Evolutionary conservation across 2,113 vertebrate genomes (phyloP).

Genomic region (Pachycephala philippinensis): DNA sequence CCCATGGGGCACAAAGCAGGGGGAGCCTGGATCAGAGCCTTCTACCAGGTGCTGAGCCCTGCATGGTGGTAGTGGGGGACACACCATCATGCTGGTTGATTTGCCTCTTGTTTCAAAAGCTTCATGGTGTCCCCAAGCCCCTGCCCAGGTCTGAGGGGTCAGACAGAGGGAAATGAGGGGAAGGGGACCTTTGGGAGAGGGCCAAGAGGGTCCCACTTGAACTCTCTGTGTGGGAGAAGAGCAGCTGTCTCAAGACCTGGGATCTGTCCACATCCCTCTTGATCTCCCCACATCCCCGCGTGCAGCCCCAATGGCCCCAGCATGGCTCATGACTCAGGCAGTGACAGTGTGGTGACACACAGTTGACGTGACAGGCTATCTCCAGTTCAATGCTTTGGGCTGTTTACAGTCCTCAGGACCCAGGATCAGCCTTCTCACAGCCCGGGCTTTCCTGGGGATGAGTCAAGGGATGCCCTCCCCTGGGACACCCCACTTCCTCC

Average conservation of each 20-base stretch:
- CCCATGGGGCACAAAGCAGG: neutral
- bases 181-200: neutral
- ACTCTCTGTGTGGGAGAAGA: neutral
- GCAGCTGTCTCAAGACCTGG: neutral
- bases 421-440: conserved; percentile 18
- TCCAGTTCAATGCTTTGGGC: neutral
- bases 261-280: neutral
- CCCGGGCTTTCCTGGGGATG: neutral
- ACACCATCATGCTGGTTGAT: neutral
- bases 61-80: rapidly evolving
- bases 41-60: neutral
- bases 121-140: neutral
- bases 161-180: neutral
- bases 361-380: neutral
- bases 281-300: neutral
- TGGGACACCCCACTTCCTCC: neutral
- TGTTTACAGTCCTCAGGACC: neutral
- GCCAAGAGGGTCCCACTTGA: neutral
- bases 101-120: neutral
- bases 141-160: neutral
- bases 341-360: conserved; percentile 19
- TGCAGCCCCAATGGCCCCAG: neutral
- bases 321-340: conserved; percentile 17
- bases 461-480: conserved; percentile 37
- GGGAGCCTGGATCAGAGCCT: neutral